phyloP scores from a whole-genome alignment of 2,888 invertebrate genomes.

The Hypolimnas misippus region DNA sequence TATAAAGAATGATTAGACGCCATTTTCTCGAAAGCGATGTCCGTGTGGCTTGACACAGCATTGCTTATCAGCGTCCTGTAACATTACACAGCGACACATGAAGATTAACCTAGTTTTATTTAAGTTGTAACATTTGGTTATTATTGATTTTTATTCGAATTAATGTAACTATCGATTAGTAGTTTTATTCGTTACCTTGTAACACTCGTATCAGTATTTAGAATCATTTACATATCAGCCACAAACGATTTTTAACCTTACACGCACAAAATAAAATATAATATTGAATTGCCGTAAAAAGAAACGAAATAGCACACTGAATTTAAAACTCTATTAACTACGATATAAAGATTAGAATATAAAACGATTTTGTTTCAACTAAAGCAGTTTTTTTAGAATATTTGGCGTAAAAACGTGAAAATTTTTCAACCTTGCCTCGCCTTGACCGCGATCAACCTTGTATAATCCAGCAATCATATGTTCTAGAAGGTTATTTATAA shows the following conservation, averaged over 20 bases:
- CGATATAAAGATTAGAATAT: neutral
- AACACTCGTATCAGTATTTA: neutral
- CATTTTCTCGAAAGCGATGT: too few relatives aligned
- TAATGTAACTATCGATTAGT: neutral
- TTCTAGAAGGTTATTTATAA: slow-evolving; percentile 49
- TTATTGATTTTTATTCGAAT: neutral
- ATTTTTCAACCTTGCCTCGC: slow-evolving; percentile 36
- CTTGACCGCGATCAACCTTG: slow-evolving; percentile 44
- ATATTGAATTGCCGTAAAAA: neutral
- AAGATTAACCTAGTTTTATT: too few relatives aligned
- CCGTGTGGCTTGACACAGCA: too few relatives aligned
- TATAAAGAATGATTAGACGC: too few relatives aligned
- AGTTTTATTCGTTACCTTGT: neutral
- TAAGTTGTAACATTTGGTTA: too few relatives aligned
- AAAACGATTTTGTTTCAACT: neutral
- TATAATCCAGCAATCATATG: slow-evolving; percentile 44
- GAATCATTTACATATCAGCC: neutral
- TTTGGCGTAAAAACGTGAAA: slow-evolving; percentile 12
- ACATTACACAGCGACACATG: too few relatives aligned
- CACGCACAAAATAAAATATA: neutral
- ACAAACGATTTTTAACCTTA: neutral
- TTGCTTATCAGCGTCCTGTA: too few relatives aligned
- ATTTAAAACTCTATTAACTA: neutral
- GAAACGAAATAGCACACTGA: neutral
- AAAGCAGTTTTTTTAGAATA: neutral